phyloP scores from a whole-genome alignment of 2,113 vertebrate genomes.

The Paradoxurus hermaphroditus region DNA sequence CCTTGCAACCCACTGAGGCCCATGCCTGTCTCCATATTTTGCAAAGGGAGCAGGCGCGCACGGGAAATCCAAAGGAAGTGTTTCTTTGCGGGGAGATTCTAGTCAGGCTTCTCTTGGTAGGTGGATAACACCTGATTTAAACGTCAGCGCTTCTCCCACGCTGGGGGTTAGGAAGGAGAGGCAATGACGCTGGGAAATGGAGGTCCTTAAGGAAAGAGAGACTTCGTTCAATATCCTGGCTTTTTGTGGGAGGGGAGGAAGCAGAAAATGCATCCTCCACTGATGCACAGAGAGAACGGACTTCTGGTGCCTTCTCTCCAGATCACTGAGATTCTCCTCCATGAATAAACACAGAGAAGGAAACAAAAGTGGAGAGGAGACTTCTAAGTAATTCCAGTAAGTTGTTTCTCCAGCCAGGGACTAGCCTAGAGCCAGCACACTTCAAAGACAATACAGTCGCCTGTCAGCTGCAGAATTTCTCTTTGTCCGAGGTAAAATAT shows the following conservation, averaged over 20 bases:
- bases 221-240: background rate
- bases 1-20: background rate
- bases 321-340: background rate
- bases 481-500: slow-evolving; percentile 50
- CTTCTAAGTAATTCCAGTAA: slow-evolving; percentile 60
- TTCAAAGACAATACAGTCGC: slow-evolving; percentile 11
- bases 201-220: background rate
- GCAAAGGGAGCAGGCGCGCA: background rate
- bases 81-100: background rate
- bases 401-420: slow-evolving; percentile 38
- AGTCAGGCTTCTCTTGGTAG: background rate
- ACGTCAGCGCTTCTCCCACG: background rate
- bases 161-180: background rate
- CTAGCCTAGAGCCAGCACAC: slow-evolving; percentile 34
- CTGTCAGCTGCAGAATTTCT: slow-evolving; percentile 42
- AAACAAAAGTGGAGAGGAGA: slow-evolving; percentile 14
- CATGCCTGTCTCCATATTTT: background rate
- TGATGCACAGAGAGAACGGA: background rate
- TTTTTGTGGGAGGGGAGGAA: background rate
- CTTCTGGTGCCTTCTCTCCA: background rate
- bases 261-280: background rate
- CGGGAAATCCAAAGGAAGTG: background rate
- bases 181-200: background rate
- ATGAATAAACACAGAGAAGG: slow-evolving; percentile 46
- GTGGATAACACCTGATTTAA: background rate